These are phyloP conservation scores for Drosophila pandora DNA, from an alignment of 1,140 invertebrate species.

Conservation along the genomic window DNA sequence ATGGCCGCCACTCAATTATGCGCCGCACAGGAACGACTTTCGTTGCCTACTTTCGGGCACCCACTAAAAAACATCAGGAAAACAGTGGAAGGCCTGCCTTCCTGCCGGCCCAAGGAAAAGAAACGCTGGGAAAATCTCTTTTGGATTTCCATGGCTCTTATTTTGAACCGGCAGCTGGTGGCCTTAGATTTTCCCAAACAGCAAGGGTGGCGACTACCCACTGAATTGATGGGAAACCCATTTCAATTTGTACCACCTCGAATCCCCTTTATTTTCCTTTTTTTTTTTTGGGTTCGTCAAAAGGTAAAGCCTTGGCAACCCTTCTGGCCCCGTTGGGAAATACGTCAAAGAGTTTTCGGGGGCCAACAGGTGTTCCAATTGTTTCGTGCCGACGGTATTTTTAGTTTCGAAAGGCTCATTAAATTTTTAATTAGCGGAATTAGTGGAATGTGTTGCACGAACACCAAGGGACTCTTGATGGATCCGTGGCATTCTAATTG, in stretches of 20 bases:
- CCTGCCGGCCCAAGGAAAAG: neutral
- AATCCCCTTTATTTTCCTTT: conserved; percentile 28
- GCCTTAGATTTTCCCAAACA: neutral
- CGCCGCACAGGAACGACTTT: conserved; percentile 48
- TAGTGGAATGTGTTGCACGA: conserved; percentile 48
- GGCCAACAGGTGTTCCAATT: conserved; percentile 74
- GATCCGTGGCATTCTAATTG: conserved; percentile 13
- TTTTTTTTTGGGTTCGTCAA: conserved; percentile 40
- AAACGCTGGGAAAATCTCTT: conserved; percentile 25
- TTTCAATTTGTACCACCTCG: conserved; percentile 53
- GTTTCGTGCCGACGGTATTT: conserved; percentile 42
- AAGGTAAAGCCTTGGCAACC: conserved; percentile 34
- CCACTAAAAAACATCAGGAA: conserved; percentile 6
- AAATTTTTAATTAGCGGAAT: conserved; percentile 80
- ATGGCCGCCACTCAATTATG: conserved; percentile 76
- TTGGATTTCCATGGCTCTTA: conserved; percentile 4
- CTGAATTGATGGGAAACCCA: conserved; percentile 53
- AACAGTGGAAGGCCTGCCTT: neutral
- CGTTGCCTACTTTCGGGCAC: conserved; percentile 66
- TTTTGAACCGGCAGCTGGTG: conserved; percentile 8
- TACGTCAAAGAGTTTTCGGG: conserved; percentile 64
- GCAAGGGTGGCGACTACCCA: conserved; percentile 6
- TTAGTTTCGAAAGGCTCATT: conserved; percentile 72
- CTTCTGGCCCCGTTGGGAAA: conserved; percentile 59
- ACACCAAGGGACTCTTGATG: conserved; percentile 33